Evolutionary conservation across 2,888 invertebrate genomes (phyloP).

Genomic region (Perdita meconis): DNA sequence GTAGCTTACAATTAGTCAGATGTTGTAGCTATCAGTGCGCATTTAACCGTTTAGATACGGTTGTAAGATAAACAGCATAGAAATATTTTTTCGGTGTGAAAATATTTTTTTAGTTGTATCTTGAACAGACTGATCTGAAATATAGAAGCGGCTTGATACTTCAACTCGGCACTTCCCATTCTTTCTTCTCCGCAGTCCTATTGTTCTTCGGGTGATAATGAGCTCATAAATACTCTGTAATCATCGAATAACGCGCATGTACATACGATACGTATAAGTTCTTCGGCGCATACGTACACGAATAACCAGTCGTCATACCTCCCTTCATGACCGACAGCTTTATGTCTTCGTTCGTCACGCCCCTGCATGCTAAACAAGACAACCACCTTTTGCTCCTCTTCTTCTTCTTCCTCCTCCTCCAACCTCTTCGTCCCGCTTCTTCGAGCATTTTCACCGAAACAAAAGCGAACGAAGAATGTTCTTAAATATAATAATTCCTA

Average conservation of each 20-base stretch:
- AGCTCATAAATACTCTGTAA: constrained; percentile 74
- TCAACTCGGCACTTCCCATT: constrained; percentile 6
- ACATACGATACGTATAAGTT: constrained; percentile 57
- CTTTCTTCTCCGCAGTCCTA: constrained; percentile 28
- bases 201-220: constrained; percentile 68
- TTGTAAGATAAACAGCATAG: background rate
- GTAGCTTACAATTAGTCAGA: too few species aligned
- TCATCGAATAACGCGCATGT: constrained; percentile 66
- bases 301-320: constrained; percentile 53
- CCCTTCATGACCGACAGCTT: constrained; percentile 69
- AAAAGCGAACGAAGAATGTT: too few species aligned
- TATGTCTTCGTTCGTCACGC: constrained; percentile 73
- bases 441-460: too few species aligned
- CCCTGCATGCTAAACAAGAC: constrained; percentile 65
- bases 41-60: too few species aligned
- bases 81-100: background rate
- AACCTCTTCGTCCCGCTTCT: constrained; percentile 16
- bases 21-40: too few species aligned
- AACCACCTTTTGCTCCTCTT: constrained; percentile 23
- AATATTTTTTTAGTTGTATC: background rate
- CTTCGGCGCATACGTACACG: constrained; percentile 44
- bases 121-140: background rate
- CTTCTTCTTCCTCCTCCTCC: constrained; percentile 12
- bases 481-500: too few species aligned
- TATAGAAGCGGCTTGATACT: background rate